phyloP scores from a whole-genome alignment of 1,140 invertebrate species.

The Aphelenchoides avenae region DNA sequence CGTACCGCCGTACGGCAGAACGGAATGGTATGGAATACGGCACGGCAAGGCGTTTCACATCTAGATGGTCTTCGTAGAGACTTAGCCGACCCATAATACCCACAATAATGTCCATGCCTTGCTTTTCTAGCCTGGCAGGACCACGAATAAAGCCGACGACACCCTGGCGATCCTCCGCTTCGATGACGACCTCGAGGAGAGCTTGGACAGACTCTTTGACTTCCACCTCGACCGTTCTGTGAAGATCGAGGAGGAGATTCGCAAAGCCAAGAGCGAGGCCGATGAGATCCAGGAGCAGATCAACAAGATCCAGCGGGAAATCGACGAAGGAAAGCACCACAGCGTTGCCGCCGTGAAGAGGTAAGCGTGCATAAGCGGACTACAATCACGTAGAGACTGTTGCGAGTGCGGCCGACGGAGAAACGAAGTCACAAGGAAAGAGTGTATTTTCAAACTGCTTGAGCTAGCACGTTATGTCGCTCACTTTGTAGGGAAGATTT shows the following conservation, averaged over 20 bases:
- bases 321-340: too few species aligned
- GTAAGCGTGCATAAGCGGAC: too few species aligned
- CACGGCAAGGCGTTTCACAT: slow-evolving; percentile 28
- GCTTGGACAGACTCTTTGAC: slow-evolving; percentile 17
- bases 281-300: slow-evolving; percentile 20
- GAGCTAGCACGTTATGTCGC: too few species aligned
- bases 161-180: slow-evolving; percentile 5
- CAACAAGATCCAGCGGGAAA: slow-evolving; percentile 12
- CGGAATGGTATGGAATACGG: too few species aligned
- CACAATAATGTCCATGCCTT: slow-evolving; percentile 16
- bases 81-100: slow-evolving; percentile 5
- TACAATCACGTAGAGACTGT: too few species aligned
- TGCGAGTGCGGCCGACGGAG: too few species aligned
- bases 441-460: too few species aligned
- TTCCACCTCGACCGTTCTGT: too few species aligned
- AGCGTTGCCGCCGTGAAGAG: too few species aligned
- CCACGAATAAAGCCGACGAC: slow-evolving; percentile 3
- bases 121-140: slow-evolving; percentile 6
- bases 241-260: background rate
- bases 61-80: slow-evolving; percentile 24
- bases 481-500: too few species aligned
- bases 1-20: too few species aligned
- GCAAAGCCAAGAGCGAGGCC: slow-evolving; percentile 1
- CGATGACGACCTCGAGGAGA: slow-evolving; percentile 18
- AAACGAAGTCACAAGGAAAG: too few species aligned